phyloP scores from a whole-genome alignment of 2,797 vertebrate genomes.

The Amphiprion clarkii region DNA sequence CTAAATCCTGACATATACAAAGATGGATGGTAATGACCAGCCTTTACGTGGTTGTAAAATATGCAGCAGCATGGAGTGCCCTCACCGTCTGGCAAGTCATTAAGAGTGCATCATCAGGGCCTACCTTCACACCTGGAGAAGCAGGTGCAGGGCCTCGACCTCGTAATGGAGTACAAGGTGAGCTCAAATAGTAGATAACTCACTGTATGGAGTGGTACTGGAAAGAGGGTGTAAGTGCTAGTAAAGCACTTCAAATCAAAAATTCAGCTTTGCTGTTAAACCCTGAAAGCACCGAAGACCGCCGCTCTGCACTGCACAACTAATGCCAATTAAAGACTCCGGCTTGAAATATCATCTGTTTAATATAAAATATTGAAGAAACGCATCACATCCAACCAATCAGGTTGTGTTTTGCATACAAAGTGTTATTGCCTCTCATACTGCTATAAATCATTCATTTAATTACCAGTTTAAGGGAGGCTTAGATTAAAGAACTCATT shows the following conservation, averaged over 20 bases:
- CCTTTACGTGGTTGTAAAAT: constrained; percentile 60
- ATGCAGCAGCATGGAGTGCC: constrained; percentile 73
- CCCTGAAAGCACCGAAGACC: not conserved
- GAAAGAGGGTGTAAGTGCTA: not conserved
- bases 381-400: constrained; percentile 46
- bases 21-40: constrained; percentile 72
- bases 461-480: constrained; percentile 67
- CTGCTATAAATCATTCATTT: constrained; percentile 66
- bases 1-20: constrained; percentile 49
- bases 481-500: constrained; percentile 70
- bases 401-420: constrained; percentile 60
- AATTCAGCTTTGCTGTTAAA: constrained; percentile 8
- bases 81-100: constrained; percentile 78
- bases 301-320: constrained; percentile 10
- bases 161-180: constrained; percentile 75
- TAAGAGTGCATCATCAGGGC: constrained; percentile 73
- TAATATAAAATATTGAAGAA: constrained; percentile 48
- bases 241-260: constrained; percentile 2
- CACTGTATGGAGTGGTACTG: constrained; percentile 28
- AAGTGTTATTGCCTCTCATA: constrained; percentile 50
- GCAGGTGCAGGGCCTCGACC: constrained; percentile 79
- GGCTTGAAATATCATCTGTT: constrained; percentile 34
- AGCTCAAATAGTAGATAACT: constrained; percentile 61
- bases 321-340: constrained; percentile 13
- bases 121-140: constrained; percentile 80